Conservation (phyloP, 2,888 invertebrate genomes). For the Trichogramma evanescens region DNA sequence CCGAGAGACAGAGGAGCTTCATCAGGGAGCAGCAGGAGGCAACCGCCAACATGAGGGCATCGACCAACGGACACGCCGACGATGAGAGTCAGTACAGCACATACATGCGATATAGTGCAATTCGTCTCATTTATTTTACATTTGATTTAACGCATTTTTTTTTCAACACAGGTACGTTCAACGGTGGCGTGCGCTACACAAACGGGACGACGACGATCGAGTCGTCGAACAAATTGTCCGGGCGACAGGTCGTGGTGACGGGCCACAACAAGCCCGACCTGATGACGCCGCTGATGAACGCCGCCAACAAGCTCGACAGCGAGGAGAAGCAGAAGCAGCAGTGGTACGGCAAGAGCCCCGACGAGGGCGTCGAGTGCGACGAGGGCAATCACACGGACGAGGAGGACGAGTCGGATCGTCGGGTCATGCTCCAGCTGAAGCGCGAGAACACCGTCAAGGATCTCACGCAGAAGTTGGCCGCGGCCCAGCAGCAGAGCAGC, state of each 20-base stretch:
- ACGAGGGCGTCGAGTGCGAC: slow-evolving; percentile 55
- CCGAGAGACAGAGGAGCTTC: slow-evolving; percentile 77
- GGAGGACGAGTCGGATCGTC: slow-evolving; percentile 53
- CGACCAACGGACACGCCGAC: slow-evolving; percentile 40
- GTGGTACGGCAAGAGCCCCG: slow-evolving; percentile 51
- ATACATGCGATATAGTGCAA: neutral
- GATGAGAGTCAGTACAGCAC: slow-evolving; percentile 37
- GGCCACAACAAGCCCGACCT: slow-evolving; percentile 47
- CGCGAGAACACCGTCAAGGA: slow-evolving; percentile 84
- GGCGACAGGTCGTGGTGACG: slow-evolving; percentile 29
- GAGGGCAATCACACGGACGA: slow-evolving; percentile 49
- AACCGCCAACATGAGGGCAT: slow-evolving; percentile 50
- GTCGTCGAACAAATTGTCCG: slow-evolving; percentile 40
- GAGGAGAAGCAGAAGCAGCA: slow-evolving; percentile 46
- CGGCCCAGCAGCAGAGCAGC: slow-evolving; percentile 49
- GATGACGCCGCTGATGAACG: slow-evolving; percentile 51
- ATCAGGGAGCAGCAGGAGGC: slow-evolving; percentile 75
- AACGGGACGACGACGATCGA: slow-evolving; percentile 33
- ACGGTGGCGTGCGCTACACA: slow-evolving; percentile 36
- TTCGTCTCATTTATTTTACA: slow-evolving; percentile 3
- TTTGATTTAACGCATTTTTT: neutral
- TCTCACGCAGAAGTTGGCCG: slow-evolving; percentile 76
- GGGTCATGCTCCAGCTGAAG: slow-evolving; percentile 63
- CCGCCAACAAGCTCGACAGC: slow-evolving; percentile 53
- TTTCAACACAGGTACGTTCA: slow-evolving; percentile 33